Base-by-base conservation (phyloP, 1,140 invertebrate species). In the Drosophila navojoa region DNA sequence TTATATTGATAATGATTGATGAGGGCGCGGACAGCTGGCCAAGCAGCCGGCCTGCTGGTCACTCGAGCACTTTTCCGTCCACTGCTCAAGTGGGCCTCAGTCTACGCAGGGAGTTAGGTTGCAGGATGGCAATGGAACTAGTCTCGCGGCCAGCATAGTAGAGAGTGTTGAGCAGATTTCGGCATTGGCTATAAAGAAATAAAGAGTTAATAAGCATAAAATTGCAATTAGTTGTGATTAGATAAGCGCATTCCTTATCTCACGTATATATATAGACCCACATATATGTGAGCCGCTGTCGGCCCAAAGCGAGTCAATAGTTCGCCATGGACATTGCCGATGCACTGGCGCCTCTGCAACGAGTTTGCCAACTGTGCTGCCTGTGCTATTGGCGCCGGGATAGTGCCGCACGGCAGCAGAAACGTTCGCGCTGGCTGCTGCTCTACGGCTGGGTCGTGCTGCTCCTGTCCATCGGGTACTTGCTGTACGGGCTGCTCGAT, bases 1-100 rank as follows among this genome's bases (percentile, higher is more conserved):
- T 67, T 53, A 63, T 67, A 67, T 62, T 84, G 81, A 77, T 81
- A 67, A 77, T 84, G 81, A 84, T 84, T 76, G 77, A 84, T 84
- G 61, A 44, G 19, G 38, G 55, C 32, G 32, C 38, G 15, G 53
- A 63, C n/a, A 49, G 40, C 7, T 45, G 19, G 42, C 22, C 35
- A 49, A 29, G 15, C 44, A 19, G 42, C 22, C 35, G 38, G 27
- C 32, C 32, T 2, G 45, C 16, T 2, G 25, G 10, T 58, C 5
- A 4, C 15, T 27, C 3, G 7, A 1, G n/a, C 10, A n/a, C 11
- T n/a, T 3, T 3, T 15, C 10, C 1, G 44, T 2, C 40, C 45
- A 58, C 47, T 68, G 19, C 32, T 25, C 32, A 49, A 44, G 32
- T 9, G 11, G 19, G 52, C 5, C 44, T 19, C 16, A 5, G 25